Conservation (phyloP, 2,797 vertebrate genomes). For the Tiaroga cobitis region DNA sequence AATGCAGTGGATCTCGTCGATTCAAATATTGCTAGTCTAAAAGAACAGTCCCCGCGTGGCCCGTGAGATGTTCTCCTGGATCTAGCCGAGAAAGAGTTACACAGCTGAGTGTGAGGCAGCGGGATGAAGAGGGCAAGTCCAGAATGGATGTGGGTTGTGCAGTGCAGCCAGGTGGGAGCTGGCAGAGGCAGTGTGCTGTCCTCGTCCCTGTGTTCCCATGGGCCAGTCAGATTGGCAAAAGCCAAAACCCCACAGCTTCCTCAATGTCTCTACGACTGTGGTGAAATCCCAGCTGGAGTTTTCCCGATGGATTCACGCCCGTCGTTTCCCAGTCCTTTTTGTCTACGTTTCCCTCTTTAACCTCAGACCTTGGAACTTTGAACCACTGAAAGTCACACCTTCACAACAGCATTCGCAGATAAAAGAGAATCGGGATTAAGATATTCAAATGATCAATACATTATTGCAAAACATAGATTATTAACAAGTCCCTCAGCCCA, state of each 20-base stretch:
- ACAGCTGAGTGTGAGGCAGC: slow-evolving; percentile 70
- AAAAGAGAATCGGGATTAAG: slow-evolving; percentile 71
- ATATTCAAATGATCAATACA: slow-evolving; percentile 80
- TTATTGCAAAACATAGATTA: slow-evolving; percentile 88
- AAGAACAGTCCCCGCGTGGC: slow-evolving; percentile 83
- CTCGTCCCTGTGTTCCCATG: slow-evolving; percentile 44
- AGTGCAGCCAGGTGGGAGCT: slow-evolving; percentile 70
- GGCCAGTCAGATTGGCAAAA: slow-evolving; percentile 49
- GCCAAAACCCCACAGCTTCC: slow-evolving; percentile 57
- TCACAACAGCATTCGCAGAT: slow-evolving; percentile 81
- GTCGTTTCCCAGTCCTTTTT: slow-evolving; percentile 69
- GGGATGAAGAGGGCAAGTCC: slow-evolving; percentile 28
- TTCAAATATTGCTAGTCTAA: slow-evolving; percentile 88
- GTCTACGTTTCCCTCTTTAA: slow-evolving; percentile 49
- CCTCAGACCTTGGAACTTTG: slow-evolving; percentile 74
- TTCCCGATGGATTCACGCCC: slow-evolving; percentile 65
- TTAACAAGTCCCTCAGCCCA: slow-evolving; percentile 83
- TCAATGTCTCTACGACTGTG: slow-evolving; percentile 69
- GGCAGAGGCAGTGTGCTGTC: slow-evolving; percentile 69
- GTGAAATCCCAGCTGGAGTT: slow-evolving; percentile 62
- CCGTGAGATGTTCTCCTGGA: slow-evolving; percentile 81
- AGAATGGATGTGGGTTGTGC: slow-evolving; percentile 75
- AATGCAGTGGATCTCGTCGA: slow-evolving; percentile 81
- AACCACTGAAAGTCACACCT: slow-evolving; percentile 79
- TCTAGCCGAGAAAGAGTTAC: slow-evolving; percentile 80